Conservation (phyloP, 2,888 invertebrate species). For the Diaprepes abbreviatus region DNA sequence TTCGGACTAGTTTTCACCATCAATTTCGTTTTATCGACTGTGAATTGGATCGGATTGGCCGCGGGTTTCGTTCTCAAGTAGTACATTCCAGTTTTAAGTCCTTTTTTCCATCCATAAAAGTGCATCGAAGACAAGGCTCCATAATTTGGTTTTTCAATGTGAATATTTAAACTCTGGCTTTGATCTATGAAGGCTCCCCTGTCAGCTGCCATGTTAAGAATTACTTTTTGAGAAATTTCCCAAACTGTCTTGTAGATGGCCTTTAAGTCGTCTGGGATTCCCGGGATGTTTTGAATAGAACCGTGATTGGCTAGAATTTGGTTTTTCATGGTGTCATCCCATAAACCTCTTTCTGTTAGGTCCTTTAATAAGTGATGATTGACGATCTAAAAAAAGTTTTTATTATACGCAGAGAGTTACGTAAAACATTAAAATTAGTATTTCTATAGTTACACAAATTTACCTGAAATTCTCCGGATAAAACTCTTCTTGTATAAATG, state of each 20-base stretch:
- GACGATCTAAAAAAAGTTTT: constrained; percentile 70
- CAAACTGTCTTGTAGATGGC: constrained; percentile 95
- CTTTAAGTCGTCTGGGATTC: constrained; percentile 88
- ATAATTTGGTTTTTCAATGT: constrained; percentile 94
- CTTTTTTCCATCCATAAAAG: constrained; percentile 97
- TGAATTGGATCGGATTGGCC: constrained; percentile 96
- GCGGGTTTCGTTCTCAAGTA: constrained; percentile 97
- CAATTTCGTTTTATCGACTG: constrained; percentile 89
- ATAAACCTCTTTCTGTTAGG: constrained; percentile 89
- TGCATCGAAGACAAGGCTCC: constrained; percentile 98
- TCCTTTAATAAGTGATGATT: constrained; percentile 96
- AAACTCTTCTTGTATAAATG: constrained; percentile 92
- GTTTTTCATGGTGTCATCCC: constrained; percentile 97
- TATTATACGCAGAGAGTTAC: too few relatives aligned
- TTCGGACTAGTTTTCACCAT: constrained; percentile 55
- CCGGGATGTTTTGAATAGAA: constrained; percentile 90
- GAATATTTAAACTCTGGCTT: constrained; percentile 97
- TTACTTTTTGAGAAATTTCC: constrained; percentile 94
- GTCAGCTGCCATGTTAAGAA: constrained; percentile 97
- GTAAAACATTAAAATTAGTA: too few relatives aligned
- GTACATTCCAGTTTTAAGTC: constrained; percentile 99
- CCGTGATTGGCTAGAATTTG: constrained; percentile 91
- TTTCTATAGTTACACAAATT: not conserved
- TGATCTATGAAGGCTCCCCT: constrained; percentile 99
- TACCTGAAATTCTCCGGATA: constrained; percentile 93